These are phyloP conservation scores for Cacoxenus indagator DNA, from an alignment of 2,888 invertebrate species.

Conservation along the genomic window DNA sequence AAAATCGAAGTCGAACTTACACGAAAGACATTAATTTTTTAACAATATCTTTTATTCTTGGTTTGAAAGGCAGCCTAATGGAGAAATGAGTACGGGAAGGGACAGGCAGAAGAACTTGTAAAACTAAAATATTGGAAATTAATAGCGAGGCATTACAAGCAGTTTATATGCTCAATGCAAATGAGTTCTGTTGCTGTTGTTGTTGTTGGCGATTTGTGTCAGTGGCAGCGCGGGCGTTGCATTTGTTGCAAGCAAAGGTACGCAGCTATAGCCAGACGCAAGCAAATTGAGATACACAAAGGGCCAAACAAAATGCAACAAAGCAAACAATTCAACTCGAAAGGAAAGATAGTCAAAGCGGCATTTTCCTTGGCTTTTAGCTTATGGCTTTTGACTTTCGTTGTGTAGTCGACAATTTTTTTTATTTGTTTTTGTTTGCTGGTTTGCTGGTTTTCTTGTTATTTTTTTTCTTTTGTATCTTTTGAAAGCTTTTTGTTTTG, in stretches of 20 bases:
- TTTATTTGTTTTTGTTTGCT: neutral
- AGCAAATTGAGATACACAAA: no score
- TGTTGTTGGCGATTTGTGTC: neutral
- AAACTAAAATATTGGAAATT: slow-evolving; percentile 62
- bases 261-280: neutral
- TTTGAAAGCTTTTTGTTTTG: slow-evolving; percentile 12
- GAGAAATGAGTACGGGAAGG: neutral
- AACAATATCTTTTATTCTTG: neutral
- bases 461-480: neutral
- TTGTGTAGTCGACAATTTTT: neutral
- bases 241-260: neutral
- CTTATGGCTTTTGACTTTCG: slow-evolving; percentile 1
- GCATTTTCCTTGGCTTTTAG: neutral
- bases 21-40: slow-evolving; percentile 1
- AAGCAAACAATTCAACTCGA: neutral
- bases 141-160: slow-evolving; percentile 63
- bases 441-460: slow-evolving; percentile 12
- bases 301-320: neutral
- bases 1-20: neutral
- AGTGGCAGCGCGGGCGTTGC: neutral
- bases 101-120: slow-evolving; percentile 53
- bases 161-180: slow-evolving; percentile 54
- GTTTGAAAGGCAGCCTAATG: neutral
- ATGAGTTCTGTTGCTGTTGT: neutral
- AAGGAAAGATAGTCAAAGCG: neutral